These are phyloP conservation scores for Bombus fervidus DNA, from an alignment of 1,140 invertebrate species.

Conservation along the genomic window DNA sequence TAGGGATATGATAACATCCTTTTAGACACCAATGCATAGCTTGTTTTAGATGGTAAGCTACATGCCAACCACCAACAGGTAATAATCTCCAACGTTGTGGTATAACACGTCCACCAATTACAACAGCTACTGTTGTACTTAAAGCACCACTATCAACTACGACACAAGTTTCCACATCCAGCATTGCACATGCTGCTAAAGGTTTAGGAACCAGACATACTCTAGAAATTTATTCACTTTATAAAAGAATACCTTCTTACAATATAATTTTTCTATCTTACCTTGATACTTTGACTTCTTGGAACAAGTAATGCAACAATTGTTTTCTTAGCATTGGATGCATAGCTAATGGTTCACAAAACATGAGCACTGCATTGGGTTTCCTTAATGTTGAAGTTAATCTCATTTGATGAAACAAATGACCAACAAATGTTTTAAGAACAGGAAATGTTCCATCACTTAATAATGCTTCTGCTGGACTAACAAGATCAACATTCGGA, in stretches of 20 bases:
- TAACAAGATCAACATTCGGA: conserved; percentile 81
- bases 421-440: conserved; percentile 80
- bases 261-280: conserved; percentile 49
- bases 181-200: conserved; percentile 80
- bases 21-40: conserved; percentile 81
- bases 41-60: conserved; percentile 81
- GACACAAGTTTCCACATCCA: conserved; percentile 82
- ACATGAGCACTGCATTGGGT: conserved; percentile 81
- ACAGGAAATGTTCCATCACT: conserved; percentile 78
- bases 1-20: conserved; percentile 80
- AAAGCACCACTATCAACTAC: conserved; percentile 82
- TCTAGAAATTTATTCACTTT: conserved; percentile 66
- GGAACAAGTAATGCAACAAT: conserved; percentile 81
- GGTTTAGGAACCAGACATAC: conserved; percentile 82
- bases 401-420: conserved; percentile 81
- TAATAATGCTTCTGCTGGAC: conserved; percentile 80
- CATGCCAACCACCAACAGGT: conserved; percentile 82
- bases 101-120: conserved; percentile 81
- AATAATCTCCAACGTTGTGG: conserved; percentile 78
- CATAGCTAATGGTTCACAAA: conserved; percentile 81
- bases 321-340: conserved; percentile 79
- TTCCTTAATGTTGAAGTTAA: conserved; percentile 78
- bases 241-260: conserved; percentile 6
- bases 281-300: conserved; percentile 82
- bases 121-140: conserved; percentile 82